These are phyloP conservation scores for Phthorimaea operculella DNA, from an alignment of 1,140 invertebrate genomes.

Conservation along the genomic window DNA sequence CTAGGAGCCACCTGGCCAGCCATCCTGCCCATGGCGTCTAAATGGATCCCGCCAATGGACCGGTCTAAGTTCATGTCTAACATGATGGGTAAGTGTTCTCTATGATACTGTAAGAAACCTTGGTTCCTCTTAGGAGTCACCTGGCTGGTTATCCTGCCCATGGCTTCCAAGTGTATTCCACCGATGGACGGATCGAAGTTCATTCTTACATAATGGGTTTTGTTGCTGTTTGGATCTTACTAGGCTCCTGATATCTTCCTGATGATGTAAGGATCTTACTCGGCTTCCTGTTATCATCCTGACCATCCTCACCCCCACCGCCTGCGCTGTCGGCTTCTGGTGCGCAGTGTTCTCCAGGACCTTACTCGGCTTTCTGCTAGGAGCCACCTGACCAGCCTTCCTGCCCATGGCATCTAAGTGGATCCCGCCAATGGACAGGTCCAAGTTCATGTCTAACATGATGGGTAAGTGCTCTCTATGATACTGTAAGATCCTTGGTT, in stretches of 20 bases:
- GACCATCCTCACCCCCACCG: slow-evolving; percentile 83
- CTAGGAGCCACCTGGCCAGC: slow-evolving; percentile 91
- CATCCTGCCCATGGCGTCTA: slow-evolving; percentile 88
- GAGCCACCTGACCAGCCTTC: slow-evolving; percentile 92
- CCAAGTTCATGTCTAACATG: slow-evolving; percentile 88
- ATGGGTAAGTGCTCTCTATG: slow-evolving; percentile 75
- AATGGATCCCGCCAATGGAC: slow-evolving; percentile 92
- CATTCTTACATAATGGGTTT: slow-evolving; percentile 91
- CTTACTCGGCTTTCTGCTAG: slow-evolving; percentile 79
- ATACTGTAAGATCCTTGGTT: no score
- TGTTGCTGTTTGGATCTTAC: no score
- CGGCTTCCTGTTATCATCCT: slow-evolving; percentile 82
- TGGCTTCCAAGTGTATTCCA: slow-evolving; percentile 92
- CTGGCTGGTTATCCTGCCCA: slow-evolving; percentile 90
- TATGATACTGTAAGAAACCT: no score
- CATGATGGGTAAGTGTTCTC: slow-evolving; percentile 80
- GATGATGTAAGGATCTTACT: no score
- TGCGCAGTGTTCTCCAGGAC: slow-evolving; percentile 73
- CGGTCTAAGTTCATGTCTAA: slow-evolving; percentile 88
- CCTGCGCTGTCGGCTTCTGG: slow-evolving; percentile 73
- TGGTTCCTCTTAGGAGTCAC: no score
- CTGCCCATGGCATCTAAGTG: slow-evolving; percentile 90
- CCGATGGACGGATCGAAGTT: slow-evolving; percentile 89
- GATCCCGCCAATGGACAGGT: slow-evolving; percentile 91
- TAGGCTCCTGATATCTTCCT: no score